Percentiles rank a stretch among this genome's conserved stretches.
These are phyloP conservation scores for Pogonognathellus flavescens DNA, from an alignment of 1,140 invertebrate species.

Conservation along the genomic window DNA sequence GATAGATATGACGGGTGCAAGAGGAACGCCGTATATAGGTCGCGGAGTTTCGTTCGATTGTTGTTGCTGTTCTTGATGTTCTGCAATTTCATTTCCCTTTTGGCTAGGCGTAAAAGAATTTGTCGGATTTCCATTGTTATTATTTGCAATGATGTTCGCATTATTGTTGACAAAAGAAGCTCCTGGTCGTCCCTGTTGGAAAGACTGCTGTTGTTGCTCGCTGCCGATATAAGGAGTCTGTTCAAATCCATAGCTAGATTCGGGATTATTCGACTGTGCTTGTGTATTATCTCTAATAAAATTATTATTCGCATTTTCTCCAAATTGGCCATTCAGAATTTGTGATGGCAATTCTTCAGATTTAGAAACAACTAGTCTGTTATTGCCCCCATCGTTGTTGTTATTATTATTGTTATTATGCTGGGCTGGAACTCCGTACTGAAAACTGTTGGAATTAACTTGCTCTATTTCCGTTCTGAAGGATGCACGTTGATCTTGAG, in stretches of 20 bases:
- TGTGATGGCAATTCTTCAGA: neutral
- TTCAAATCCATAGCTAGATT: neutral
- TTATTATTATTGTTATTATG: neutral
- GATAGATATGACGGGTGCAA: conserved; percentile 62
- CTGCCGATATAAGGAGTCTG: neutral
- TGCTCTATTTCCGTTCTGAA: conserved; percentile 9
- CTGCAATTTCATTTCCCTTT: neutral
- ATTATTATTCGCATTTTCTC: neutral
- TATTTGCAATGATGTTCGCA: neutral
- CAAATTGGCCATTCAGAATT: neutral
- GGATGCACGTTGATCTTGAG: neutral
- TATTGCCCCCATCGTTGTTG: neutral
- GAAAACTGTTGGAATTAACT: neutral
- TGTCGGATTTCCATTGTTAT: neutral
- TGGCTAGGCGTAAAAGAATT: neutral
- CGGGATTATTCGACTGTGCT: neutral
- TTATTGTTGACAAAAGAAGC: conserved; percentile 29
- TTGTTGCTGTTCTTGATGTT: conserved; percentile 1
- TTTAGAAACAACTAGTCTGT: neutral
- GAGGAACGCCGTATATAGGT: conserved; percentile 63
- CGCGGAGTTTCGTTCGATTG: conserved; percentile 28
- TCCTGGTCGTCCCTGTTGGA: conserved; percentile 1
- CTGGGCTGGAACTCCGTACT: neutral
- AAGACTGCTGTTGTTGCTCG: neutral
- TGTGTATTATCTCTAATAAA: neutral